Conservation (phyloP, 1,140 invertebrate genomes). For the Zaprionus taronus region DNA sequence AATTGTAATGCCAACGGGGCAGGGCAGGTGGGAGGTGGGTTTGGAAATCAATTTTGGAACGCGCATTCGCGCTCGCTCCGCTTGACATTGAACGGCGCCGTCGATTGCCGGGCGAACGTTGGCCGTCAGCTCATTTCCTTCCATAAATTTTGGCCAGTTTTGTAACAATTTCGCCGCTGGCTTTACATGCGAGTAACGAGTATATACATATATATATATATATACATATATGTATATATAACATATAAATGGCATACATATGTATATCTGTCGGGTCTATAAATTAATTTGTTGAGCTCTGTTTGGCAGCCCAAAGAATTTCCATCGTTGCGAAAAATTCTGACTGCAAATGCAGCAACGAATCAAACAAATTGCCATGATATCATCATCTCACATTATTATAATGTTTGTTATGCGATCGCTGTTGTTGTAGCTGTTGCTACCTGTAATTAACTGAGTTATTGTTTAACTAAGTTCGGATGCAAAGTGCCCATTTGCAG, state of each 20-base stretch:
- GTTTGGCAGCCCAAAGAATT: conserved; percentile 43
- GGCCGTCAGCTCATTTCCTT: conserved; percentile 62
- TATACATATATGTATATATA: background rate
- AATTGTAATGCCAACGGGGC: background rate
- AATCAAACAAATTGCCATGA: conserved; percentile 58
- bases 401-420: conserved; percentile 10
- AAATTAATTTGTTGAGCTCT: conserved; percentile 57
- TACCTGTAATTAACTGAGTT: conserved; percentile 61
- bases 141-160: conserved; percentile 73
- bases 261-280: conserved; percentile 10
- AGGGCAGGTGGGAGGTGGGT: background rate
- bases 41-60: conserved; percentile 31
- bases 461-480: conserved; percentile 54
- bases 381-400: conserved; percentile 46
- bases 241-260: background rate
- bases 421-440: conserved; percentile 22
- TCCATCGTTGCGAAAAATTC: conserved; percentile 20
- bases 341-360: conserved; percentile 20
- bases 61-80: conserved; percentile 38
- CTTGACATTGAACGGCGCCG: conserved; percentile 68
- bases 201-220: background rate
- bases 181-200: background rate
- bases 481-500: conserved; percentile 42
- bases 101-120: conserved; percentile 30
- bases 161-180: conserved; percentile 59